Percentiles rank a stretch among this genome's conserved stretches.
These are phyloP conservation scores for Dryobota labecula DNA, from an alignment of 2,888 invertebrate genomes.

Conservation along the genomic window DNA sequence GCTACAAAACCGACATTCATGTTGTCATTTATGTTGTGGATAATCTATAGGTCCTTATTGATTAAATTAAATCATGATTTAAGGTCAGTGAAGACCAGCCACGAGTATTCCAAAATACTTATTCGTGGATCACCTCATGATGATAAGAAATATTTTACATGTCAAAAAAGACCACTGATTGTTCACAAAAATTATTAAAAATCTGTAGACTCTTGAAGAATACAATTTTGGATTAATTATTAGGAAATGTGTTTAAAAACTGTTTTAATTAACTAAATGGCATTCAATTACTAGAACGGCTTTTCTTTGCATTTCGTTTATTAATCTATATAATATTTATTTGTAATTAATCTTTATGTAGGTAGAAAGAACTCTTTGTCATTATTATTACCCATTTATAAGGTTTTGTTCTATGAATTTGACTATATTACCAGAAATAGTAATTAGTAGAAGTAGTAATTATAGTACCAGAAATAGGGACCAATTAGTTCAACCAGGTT, in stretches of 20 bases:
- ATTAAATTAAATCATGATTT: not conserved
- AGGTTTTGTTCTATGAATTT: no score
- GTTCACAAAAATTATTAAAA: not conserved
- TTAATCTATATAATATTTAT: not conserved
- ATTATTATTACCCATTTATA: no score
- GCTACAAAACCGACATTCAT: not conserved
- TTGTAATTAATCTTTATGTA: not conserved
- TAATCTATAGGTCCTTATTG: not conserved
- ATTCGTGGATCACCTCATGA: not conserved
- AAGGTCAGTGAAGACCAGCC: not conserved
- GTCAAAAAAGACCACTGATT: not conserved
- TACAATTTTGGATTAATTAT: not conserved
- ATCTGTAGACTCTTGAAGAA: no score
- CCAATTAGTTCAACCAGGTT: no score
- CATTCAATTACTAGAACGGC: not conserved
- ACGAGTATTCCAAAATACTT: not conserved
- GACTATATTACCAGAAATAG: no score
- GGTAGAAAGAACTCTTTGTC: not conserved
- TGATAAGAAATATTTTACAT: not conserved
- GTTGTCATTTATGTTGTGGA: constrained; percentile 4
- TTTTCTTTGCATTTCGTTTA: not conserved
- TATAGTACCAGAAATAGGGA: no score
- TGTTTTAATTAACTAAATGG: not conserved
- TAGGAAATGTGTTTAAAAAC: not conserved
- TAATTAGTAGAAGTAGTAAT: no score